Evolutionary conservation across 2,888 invertebrate genomes (phyloP).

Genomic region (Erpobdella octoculata): DNA sequence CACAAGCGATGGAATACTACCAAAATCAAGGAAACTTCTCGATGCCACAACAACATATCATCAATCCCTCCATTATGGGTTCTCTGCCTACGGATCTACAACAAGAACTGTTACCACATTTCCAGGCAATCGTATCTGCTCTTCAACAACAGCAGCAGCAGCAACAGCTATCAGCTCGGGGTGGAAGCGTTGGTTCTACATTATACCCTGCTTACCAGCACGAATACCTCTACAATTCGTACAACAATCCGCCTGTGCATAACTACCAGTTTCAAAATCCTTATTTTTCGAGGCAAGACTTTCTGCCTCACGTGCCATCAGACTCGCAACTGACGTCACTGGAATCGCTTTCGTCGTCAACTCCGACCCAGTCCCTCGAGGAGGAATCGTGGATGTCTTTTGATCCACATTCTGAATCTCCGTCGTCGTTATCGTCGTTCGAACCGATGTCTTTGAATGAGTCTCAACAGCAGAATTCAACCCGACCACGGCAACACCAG

Average conservation of each 20-base stretch:
- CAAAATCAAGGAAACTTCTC: too few species aligned
- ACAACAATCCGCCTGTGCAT: neutral
- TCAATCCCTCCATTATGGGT: neutral
- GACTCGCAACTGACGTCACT: too few species aligned
- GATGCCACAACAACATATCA: neutral
- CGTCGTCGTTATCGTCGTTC: neutral
- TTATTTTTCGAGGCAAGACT: neutral
- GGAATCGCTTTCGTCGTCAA: too few species aligned
- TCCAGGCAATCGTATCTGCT: neutral
- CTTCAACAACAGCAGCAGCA: neutral
- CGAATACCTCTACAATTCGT: neutral
- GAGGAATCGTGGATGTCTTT: neutral
- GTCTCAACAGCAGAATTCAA: neutral
- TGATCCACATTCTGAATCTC: slow-evolving; percentile 3
- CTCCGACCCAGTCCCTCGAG: neutral
- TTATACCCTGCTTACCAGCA: neutral
- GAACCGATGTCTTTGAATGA: neutral
- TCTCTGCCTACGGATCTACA: neutral
- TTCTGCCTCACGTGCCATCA: neutral
- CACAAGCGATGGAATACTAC: too few species aligned
- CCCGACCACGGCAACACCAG: neutral
- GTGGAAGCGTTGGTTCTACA: neutral
- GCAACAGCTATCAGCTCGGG: neutral
- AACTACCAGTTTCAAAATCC: too few species aligned
- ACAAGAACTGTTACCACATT: neutral